Conservation (phyloP, 2,888 invertebrate genomes). For the Mamestra brassicae region DNA sequence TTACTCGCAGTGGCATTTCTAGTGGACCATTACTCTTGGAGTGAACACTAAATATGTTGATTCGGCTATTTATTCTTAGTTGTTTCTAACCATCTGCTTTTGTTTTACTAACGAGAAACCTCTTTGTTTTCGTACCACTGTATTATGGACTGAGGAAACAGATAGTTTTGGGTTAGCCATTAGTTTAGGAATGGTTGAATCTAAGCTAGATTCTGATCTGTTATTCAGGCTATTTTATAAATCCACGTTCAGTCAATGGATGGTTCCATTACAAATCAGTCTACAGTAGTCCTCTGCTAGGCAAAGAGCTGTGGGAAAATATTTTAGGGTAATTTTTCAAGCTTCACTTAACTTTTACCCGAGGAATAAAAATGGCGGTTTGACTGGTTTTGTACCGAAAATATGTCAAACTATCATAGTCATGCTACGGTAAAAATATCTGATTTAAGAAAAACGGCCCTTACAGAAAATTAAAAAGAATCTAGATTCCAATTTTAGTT, state of each 20-base stretch:
- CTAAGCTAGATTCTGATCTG: background rate
- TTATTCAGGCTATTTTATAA: background rate
- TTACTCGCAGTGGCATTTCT: conserved; percentile 60
- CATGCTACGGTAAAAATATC: too few relatives aligned
- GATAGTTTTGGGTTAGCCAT: conserved; percentile 32
- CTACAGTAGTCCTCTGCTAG: background rate
- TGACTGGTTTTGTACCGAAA: too few relatives aligned
- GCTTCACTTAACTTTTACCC: too few relatives aligned
- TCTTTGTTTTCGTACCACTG: conserved; percentile 41
- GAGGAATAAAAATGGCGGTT: too few relatives aligned
- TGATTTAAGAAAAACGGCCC: too few relatives aligned
- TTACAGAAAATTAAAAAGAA: too few relatives aligned
- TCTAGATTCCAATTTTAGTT: background rate
- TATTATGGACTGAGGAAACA: conserved; percentile 35
- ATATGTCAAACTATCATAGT: too few relatives aligned
- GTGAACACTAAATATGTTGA: conserved; percentile 72
- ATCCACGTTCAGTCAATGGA: background rate
- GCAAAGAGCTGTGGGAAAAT: background rate
- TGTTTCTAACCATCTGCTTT: conserved; percentile 64
- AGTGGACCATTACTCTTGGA: conserved; percentile 58
- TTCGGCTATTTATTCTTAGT: conserved; percentile 73
- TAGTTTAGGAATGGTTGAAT: conserved; percentile 5
- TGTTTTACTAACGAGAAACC: conserved; percentile 67
- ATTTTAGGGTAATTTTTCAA: too few relatives aligned
- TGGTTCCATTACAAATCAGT: background rate